These are phyloP conservation scores for Pseudocheirus occidentalis DNA, from an alignment of 2,797 vertebrate genomes.

Conservation along the genomic window DNA sequence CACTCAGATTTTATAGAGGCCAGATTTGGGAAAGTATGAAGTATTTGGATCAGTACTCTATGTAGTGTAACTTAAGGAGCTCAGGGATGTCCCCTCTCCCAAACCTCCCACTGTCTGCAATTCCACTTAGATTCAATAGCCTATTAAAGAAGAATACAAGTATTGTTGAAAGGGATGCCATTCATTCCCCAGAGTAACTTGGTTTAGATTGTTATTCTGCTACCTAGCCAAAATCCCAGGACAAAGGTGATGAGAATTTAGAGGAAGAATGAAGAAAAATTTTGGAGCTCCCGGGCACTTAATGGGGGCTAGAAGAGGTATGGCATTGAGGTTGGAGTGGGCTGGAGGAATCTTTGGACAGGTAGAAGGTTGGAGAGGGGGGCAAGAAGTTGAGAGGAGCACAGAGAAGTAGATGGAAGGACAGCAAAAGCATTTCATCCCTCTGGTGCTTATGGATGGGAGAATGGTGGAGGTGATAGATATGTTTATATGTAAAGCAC, in stretches of 20 bases:
- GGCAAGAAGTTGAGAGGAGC: background rate
- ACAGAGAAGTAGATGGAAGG: background rate
- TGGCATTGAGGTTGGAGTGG: background rate
- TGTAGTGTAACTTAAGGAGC: background rate
- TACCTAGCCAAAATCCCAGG: background rate
- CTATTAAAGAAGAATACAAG: background rate
- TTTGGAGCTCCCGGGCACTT: background rate
- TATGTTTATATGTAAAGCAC: background rate
- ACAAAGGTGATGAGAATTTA: background rate
- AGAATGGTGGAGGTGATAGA: background rate
- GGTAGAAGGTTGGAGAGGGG: background rate
- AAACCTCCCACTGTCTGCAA: background rate
- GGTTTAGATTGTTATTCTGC: background rate
- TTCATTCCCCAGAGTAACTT: background rate
- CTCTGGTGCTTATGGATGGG: background rate
- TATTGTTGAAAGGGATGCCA: background rate
- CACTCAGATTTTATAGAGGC: background rate
- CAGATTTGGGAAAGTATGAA: background rate
- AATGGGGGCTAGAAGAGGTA: background rate
- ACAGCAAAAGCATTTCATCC: background rate
- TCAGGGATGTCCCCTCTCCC: background rate
- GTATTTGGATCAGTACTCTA: background rate
- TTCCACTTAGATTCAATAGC: background rate
- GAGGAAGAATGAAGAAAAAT: background rate
- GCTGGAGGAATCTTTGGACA: background rate